Evolutionary conservation across 2,113 vertebrate species (phyloP).

Genomic region (Pavo muticus): DNA sequence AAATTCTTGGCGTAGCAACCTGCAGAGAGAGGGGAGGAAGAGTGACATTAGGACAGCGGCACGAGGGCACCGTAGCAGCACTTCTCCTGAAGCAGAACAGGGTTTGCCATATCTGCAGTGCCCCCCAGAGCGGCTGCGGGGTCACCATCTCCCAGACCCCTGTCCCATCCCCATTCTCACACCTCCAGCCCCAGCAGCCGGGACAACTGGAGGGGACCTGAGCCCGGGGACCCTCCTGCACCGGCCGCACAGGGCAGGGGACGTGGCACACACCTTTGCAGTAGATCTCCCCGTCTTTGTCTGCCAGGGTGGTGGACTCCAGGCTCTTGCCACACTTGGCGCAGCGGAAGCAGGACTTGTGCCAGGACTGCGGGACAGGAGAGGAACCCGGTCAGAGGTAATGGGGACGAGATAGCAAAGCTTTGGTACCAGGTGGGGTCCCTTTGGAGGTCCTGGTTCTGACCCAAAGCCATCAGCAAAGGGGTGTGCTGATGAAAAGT

Average conservation of each 20-base stretch:
- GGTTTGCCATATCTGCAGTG: background rate
- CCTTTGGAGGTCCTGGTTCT: background rate
- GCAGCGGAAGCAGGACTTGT: slow-evolving; percentile 94
- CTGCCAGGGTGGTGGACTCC: slow-evolving; percentile 93
- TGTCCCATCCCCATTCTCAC: background rate
- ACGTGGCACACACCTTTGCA: slow-evolving; percentile 87
- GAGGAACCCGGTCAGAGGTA: background rate
- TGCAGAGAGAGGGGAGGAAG: slow-evolving; percentile 49
- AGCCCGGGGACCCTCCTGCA: background rate
- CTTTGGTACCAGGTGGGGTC: background rate
- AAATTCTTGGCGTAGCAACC: slow-evolving; percentile 95
- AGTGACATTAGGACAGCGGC: background rate
- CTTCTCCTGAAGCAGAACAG: background rate
- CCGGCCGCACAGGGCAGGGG: background rate
- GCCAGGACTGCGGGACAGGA: slow-evolving; percentile 87
- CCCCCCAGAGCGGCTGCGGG: background rate
- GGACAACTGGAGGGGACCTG: background rate
- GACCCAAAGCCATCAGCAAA: background rate
- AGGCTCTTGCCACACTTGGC: slow-evolving; percentile 91
- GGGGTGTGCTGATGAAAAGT: background rate
- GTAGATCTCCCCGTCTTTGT: slow-evolving; percentile 95
- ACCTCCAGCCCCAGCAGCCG: background rate
- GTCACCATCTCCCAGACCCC: background rate
- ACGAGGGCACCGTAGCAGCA: background rate
- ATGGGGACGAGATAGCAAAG: background rate